A percentile compares a stretch with the other conserved stretches of the same genome.
Conservation (phyloP, 2,888 invertebrate genomes). For the Phengaris arion region DNA sequence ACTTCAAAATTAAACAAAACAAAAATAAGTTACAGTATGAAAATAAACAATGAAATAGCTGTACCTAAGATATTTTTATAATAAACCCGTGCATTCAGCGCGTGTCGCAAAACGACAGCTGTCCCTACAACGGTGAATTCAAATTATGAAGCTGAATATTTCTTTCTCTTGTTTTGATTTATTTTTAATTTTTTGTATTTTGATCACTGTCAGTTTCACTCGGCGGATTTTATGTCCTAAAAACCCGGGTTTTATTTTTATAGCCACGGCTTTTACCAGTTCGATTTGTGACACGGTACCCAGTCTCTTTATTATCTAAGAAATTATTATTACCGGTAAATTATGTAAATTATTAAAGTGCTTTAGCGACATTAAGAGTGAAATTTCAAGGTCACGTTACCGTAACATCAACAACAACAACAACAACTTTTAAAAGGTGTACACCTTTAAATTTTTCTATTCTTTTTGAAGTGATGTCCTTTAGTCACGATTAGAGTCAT, state of each 20-base stretch:
- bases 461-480: too few relatives aligned
- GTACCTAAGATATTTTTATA: conserved; percentile 42
- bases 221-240: not conserved
- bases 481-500: too few relatives aligned
- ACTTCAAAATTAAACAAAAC: not conserved
- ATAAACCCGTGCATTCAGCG: conserved; percentile 44
- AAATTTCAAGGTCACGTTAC: too few relatives aligned
- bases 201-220: conserved; percentile 14
- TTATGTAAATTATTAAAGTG: too few relatives aligned
- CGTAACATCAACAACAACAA: too few relatives aligned
- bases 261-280: not conserved
- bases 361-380: too few relatives aligned
- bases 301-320: too few relatives aligned
- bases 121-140: conserved; percentile 50
- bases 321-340: too few relatives aligned
- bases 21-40: not conserved
- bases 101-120: conserved; percentile 53
- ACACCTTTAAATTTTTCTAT: too few relatives aligned
- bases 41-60: conserved; percentile 3
- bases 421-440: too few relatives aligned
- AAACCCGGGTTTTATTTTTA: not conserved
- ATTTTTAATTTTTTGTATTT: conserved; percentile 25
- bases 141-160: conserved; percentile 55
- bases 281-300: too few relatives aligned
- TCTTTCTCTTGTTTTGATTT: conserved; percentile 31